A percentile compares a stretch with the other conserved stretches of the same genome.
Conservation (phyloP, 2,797 vertebrate species). For the Pantherophis alleghaniensis region DNA sequence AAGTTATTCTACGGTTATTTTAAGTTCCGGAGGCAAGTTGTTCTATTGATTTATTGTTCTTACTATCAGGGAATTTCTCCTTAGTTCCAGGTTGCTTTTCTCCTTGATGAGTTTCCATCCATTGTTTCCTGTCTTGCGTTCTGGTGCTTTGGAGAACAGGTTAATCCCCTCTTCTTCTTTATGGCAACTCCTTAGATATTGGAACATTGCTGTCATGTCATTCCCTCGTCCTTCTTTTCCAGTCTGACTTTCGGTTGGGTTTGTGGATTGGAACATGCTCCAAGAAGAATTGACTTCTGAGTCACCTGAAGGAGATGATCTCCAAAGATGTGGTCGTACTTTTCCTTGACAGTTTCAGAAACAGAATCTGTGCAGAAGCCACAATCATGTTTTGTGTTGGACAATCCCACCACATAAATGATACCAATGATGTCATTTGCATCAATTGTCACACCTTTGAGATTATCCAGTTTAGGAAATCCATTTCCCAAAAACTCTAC, state of each 20-base stretch:
- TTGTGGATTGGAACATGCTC: not conserved
- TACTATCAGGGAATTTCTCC: not conserved
- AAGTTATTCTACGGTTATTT: too few relatives aligned
- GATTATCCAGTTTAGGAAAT: not conserved
- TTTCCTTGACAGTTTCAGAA: not conserved
- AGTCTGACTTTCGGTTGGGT: not conserved
- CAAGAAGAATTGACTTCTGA: not conserved
- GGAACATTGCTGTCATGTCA: not conserved
- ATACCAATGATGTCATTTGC: not conserved
- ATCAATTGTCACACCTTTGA: not conserved
- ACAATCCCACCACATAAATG: not conserved
- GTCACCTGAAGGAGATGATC: too few relatives aligned
- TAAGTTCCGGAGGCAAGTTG: not conserved
- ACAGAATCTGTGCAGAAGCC: not conserved
- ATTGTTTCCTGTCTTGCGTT: not conserved
- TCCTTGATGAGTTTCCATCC: not conserved
- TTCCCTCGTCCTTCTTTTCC: not conserved
- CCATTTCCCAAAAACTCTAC: not conserved
- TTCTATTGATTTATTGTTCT: not conserved
- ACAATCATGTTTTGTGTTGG: not conserved
- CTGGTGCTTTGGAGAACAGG: not conserved
- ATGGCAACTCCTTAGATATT: not conserved
- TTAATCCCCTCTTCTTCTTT: not conserved
- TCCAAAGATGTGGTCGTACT: not conserved
- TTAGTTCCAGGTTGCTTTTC: not conserved